Evolutionary conservation across 2,888 invertebrate species (phyloP), one percentile per base, ranked within the genome.

Genomic region (Tetheella fluctuosa): DNA sequence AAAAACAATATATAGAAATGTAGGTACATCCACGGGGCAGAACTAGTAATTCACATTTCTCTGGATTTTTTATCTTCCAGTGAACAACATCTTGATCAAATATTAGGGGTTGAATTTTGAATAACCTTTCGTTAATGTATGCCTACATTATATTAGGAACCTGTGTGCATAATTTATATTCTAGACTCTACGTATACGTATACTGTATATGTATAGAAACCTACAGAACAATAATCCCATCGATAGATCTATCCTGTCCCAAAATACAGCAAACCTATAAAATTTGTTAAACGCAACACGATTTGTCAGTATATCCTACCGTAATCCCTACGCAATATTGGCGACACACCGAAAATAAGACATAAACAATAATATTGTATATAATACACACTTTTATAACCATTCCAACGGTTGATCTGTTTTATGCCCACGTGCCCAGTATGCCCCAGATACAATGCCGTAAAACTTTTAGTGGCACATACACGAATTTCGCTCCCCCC

Each of bases 401-500:
- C 66, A 62, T 68, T 65, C 69, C 73, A 68, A 69, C 83, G 79
- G 77, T 71, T 78, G 79, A 79, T 72, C 73, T 71, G 71, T 74
- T 84, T 83, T 81, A 48, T 48, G 48, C 48, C 48, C 48, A 84
- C 76, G 74, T 68, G 73, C 65, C 73, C 68, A 70, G 65, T 69
- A 48, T 20, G 48, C 20, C 48, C 48, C 48, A 48, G 77, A 81
- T 80, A 80, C 77, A 77, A 74, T 76, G 68, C 69, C 80, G 74
- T 89, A 88, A 86, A 88, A 82, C 59, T 85, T 89, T 88, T 85
- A 88, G 84, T 79, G 66, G 66, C 69, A 74, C 78, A 74, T 78
- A 74, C 67, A 65, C 70, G 69, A 68, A 69, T 70, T 70, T 68
- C 66, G 17, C 48, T 48, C 48, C 48, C 42, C 48, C 73, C 82